Evolutionary conservation across 2,113 vertebrate species (phyloP).

Genomic region (Gallinago jamesoni): DNA sequence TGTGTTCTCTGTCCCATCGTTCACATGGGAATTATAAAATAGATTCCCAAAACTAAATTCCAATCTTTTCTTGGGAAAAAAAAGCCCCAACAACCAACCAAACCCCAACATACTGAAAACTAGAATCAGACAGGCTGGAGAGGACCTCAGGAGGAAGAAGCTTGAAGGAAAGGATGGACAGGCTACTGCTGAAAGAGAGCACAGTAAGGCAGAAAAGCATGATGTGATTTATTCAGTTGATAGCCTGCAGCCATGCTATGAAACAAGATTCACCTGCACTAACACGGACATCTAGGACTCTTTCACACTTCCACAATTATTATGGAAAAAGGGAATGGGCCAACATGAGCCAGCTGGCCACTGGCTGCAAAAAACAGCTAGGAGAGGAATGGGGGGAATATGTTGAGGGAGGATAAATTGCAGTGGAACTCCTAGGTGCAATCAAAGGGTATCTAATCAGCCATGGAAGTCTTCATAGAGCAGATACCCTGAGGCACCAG

Average conservation of each 20-base stretch:
- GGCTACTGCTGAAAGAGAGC: background rate
- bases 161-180: background rate
- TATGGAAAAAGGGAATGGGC: background rate
- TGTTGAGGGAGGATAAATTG: background rate
- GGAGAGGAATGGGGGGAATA: background rate
- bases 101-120: background rate
- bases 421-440: background rate
- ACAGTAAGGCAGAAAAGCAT: background rate
- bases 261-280: background rate
- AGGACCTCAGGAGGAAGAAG: background rate
- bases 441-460: background rate
- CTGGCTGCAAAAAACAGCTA: background rate
- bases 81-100: background rate
- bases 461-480: background rate
- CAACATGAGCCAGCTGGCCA: background rate
- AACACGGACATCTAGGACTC: background rate
- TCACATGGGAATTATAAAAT: background rate
- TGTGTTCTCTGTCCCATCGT: background rate
- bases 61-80: background rate
- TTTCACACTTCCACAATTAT: background rate
- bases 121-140: background rate
- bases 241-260: background rate
- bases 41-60: background rate
- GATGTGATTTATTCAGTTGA: background rate
- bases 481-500: background rate